phyloP scores from a whole-genome alignment of 2,888 invertebrate genomes.

The Temnothorax ravouxi region DNA sequence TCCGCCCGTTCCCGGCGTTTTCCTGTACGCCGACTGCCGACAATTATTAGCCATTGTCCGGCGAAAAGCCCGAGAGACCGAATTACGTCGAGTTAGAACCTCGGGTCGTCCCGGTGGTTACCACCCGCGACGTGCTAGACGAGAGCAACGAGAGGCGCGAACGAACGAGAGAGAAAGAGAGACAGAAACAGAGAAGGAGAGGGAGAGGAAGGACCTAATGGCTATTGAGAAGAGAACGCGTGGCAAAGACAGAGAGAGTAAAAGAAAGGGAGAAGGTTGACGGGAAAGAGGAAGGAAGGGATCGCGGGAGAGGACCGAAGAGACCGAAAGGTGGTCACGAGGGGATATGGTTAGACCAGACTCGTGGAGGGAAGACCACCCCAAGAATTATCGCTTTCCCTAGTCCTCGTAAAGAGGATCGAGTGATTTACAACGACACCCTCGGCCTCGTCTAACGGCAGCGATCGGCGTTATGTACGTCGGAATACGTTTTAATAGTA shows the following conservation, averaged over 20 bases:
- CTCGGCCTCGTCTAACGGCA: slow-evolving; percentile 43
- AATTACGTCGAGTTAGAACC: slow-evolving; percentile 77
- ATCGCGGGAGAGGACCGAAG: slow-evolving; percentile 18
- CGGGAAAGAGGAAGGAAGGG: neutral
- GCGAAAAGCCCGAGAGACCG: slow-evolving; percentile 80
- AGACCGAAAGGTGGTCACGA: slow-evolving; percentile 50
- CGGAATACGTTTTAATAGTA: slow-evolving; percentile 44
- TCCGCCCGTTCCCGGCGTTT: slow-evolving; percentile 47
- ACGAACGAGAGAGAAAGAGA: neutral
- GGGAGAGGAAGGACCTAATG: slow-evolving; percentile 1
- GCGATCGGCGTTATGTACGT: slow-evolving; percentile 57
- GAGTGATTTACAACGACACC: slow-evolving; percentile 64
- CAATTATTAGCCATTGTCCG: slow-evolving; percentile 85
- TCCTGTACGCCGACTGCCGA: slow-evolving; percentile 75
- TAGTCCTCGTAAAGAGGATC: slow-evolving; percentile 61
- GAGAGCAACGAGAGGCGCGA: neutral
- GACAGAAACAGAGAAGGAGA: slow-evolving; percentile 9
- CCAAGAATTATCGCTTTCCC: slow-evolving; percentile 60
- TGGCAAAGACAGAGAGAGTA: slow-evolving; percentile 6
- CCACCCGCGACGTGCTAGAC: slow-evolving; percentile 40
- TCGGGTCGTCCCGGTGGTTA: slow-evolving; percentile 53
- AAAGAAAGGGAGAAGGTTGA: neutral
- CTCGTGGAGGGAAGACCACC: slow-evolving; percentile 57
- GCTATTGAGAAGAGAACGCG: neutral
- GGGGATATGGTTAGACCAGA: slow-evolving; percentile 45